Percentiles rank a stretch among this genome's conserved stretches.
These are phyloP conservation scores for Dascyllus trimaculatus DNA, from an alignment of 2,113 vertebrate genomes.

Conservation along the genomic window DNA sequence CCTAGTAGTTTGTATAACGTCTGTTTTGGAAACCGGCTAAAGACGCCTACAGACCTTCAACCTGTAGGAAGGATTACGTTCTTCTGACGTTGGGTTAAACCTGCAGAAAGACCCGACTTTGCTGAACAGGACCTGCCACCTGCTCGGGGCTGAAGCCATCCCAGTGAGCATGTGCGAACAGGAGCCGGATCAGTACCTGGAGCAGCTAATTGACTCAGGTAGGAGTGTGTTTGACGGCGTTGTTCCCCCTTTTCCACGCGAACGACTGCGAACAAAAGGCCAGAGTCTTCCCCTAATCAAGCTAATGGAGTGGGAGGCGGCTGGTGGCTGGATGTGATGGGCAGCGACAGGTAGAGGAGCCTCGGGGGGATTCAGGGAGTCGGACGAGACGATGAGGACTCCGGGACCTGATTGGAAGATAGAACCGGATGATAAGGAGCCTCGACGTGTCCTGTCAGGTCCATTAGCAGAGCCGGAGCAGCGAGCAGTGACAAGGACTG, in stretches of 20 bases:
- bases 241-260: conserved; percentile 71
- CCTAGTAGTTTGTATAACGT: too few species aligned
- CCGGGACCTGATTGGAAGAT: conserved; percentile 39
- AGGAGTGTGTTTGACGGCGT: conserved; percentile 18
- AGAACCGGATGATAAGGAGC: conserved; percentile 51
- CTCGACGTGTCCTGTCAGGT: conserved; percentile 25
- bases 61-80: too few species aligned
- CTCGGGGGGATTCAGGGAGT: conserved; percentile 37
- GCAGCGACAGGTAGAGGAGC: conserved; percentile 60
- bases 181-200: conserved; percentile 53
- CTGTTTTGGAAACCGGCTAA: too few species aligned
- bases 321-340: conserved; percentile 46
- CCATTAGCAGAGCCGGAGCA: conserved; percentile 49
- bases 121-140: too few species aligned
- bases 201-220: conserved; percentile 52
- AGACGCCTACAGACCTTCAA: too few species aligned
- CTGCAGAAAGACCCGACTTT: too few species aligned
- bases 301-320: conserved; percentile 70
- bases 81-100: too few species aligned
- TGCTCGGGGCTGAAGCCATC: conserved; percentile 39
- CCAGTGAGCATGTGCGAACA: conserved; percentile 57
- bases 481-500: conserved; percentile 6
- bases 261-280: conserved; percentile 79
- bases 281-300: conserved; percentile 74
- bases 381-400: conserved; percentile 9